Evolutionary conservation across 1,140 invertebrate species (phyloP).

Genomic region (Nasonia giraulti): DNA sequence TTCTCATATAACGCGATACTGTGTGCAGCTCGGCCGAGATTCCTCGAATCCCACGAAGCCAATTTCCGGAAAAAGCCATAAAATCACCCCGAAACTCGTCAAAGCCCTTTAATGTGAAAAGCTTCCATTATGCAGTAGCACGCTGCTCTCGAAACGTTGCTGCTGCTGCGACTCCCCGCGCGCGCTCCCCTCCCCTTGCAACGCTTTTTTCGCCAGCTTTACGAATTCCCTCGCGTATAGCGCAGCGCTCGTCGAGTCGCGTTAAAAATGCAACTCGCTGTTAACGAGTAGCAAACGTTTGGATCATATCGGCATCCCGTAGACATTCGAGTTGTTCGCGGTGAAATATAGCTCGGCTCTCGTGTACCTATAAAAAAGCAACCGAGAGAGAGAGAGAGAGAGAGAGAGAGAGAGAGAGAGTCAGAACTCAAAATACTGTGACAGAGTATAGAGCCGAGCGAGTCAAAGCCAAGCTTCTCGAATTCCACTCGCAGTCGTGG

Average conservation of each 20-base stretch:
- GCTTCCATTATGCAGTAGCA: neutral
- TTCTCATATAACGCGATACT: neutral
- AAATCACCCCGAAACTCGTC: conserved; percentile 42
- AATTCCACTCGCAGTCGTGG: neutral
- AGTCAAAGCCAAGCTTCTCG: neutral
- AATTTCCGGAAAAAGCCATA: conserved; percentile 50
- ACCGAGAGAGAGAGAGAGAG: too few relatives aligned
- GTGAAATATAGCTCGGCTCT: too few relatives aligned
- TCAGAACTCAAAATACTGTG: neutral
- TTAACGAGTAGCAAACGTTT: too few relatives aligned
- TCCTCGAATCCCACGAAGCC: conserved; percentile 17
- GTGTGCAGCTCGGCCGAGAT: neutral
- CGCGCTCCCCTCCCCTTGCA: too few relatives aligned
- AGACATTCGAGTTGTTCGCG: too few relatives aligned
- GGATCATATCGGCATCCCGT: too few relatives aligned
- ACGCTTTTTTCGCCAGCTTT: neutral
- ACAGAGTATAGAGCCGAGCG: neutral
- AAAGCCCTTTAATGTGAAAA: neutral
- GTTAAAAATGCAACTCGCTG: neutral
- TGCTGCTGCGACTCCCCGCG: too few relatives aligned
- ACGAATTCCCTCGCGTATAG: neutral
- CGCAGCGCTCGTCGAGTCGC: neutral
- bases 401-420: too few relatives aligned
- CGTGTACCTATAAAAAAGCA: too few relatives aligned
- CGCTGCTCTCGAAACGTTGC: neutral